Base-by-base conservation (phyloP, 2,113 vertebrate genomes). In the Ploceus nigricollis region DNA sequence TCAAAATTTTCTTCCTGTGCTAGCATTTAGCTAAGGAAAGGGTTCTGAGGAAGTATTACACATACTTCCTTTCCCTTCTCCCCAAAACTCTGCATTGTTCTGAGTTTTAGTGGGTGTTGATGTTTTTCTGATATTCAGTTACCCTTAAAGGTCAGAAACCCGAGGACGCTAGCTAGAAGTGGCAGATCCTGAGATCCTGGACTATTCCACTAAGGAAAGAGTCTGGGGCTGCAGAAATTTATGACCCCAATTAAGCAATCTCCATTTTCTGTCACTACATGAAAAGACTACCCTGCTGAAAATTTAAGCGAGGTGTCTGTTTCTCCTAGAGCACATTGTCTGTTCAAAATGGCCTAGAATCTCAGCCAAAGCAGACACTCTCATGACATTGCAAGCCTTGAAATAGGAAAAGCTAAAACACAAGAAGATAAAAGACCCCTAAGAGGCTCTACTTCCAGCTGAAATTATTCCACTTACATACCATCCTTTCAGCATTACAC, bases 401-500 rank as follows among this genome's bases (percentile, higher is more conserved):
- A 61, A 82, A 86, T 20, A 63, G 37, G 37, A 78, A 89, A 78
- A 89, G 31, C 48, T 58, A 75, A 95, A 94, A 87, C 17, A 48
- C 37, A 57, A 22, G 51, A 45, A 81, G 64, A 83, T 68, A 63
- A 84, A 89, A 94, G 48, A 79, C 24, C 7, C n/a, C 17, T 78
- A 61, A 73, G 69, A 89, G 83, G 23, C 7, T 53, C 15, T 39
- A 79, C 83, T 93, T 78, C 20, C 51, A 70, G 71, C 58, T 83
- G 92, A 90, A 84, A 92, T 91, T 82, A 45, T 94, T 86, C 82
- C 35, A 28, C 72, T 87, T 95, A 76, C 51, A 85, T 77, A 30
- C 31, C 25, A 39, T 71, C 63, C 89, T 95, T 93, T 91, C 92
- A 91, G 63, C 88, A 79, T 89, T 84, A 76, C 68, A 79, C 86